Base-by-base conservation (phyloP, 2,113 vertebrate species). In the Sminthopsis crassicaudata region DNA sequence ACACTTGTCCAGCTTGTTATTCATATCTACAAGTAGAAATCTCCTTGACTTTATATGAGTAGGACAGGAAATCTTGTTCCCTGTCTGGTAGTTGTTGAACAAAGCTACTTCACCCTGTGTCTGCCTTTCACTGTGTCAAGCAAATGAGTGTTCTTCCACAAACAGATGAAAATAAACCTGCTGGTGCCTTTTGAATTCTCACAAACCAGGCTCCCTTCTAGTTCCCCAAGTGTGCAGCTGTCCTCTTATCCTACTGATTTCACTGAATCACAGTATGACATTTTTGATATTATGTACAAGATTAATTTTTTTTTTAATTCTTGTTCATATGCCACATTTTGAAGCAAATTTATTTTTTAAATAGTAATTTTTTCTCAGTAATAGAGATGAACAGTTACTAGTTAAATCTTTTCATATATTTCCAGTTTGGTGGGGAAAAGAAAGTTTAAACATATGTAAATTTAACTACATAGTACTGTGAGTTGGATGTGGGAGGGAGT, bases 121-220 rank as follows among this genome's bases (percentile, higher is more conserved):
- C 93, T 92, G 91, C 94, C 94, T 95, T 50, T 96, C 91, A 93
- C 25, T 30, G 1, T 93, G 91, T 94, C 95, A 97, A 92, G 57
- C 84, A 88, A 97, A 92, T 91, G 92, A 94, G 89, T 91, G 46
- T 95, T 96, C 90, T 95, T 46, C 57, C 46, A 46, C 90, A 97
- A 92, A 95, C 91, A 96, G 93, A 95, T 91, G 96, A 92, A 89
- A 96, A 7, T 91, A 94, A 95, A 60, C 57, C 91, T 92, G 90
- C 96, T 96, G 95, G 89, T 92, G 92, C 93, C 60, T 93, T 97
- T 94, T 90, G 92, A 96, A 84, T 92, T 93, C 46, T 52, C 90
- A 91, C 42, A 36, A 46, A 92, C 88, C 1, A 5, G 90, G 23
- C 91, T 48, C 11, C 57, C 46, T 91, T 91, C 91, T 92, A 52